A percentile compares a stretch with the other conserved stretches of the same genome.
These are phyloP conservation scores for Lumbricus terrestris DNA, from an alignment of 2,888 invertebrate genomes.

Conservation along the genomic window DNA sequence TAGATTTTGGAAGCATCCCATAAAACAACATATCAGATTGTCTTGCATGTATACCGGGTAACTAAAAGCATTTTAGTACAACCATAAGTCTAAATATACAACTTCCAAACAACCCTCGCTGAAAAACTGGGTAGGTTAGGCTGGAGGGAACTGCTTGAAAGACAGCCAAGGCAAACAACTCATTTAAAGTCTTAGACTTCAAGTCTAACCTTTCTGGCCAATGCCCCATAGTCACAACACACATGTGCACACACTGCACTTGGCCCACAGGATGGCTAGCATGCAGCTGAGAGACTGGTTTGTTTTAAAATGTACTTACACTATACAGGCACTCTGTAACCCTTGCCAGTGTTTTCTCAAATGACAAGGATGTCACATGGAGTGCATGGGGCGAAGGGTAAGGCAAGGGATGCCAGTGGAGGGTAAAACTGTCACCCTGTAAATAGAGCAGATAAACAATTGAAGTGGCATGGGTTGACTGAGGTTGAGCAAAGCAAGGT, in stretches of 20 bases:
- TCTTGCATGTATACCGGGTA: not conserved
- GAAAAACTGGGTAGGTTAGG: not conserved
- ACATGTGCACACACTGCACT: not conserved
- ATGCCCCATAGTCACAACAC: not conserved
- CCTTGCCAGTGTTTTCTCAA: not conserved
- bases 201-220: not conserved
- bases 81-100: not conserved
- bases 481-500: not conserved
- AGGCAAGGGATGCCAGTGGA: not conserved
- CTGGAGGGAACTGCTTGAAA: not conserved
- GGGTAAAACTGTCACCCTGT: not conserved
- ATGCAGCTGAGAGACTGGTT: no score
- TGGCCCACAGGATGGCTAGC: not conserved
- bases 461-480: not conserved
- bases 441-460: not conserved
- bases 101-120: not conserved
- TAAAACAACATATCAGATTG: not conserved
- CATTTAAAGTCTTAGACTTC: no score
- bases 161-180: not conserved
- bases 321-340: not conserved
- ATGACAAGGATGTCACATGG: not conserved
- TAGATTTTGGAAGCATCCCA: not conserved
- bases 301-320: not conserved
- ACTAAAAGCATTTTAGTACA: not conserved
- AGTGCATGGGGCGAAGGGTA: no score